Conservation (phyloP, 2,888 invertebrate genomes). For the Stenodera caucasica region DNA sequence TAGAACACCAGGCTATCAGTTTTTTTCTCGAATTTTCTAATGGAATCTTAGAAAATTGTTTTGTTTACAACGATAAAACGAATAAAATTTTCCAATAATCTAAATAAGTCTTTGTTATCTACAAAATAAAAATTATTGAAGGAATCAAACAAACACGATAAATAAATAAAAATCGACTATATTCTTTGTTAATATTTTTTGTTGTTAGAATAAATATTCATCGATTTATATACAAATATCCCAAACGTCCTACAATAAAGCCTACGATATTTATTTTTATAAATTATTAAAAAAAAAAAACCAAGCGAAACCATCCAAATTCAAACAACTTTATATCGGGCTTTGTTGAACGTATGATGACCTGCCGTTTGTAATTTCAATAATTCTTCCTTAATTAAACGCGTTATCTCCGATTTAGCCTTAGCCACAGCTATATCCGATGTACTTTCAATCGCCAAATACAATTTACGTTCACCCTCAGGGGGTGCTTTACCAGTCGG, state of each 20-base stretch:
- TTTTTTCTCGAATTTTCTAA: too few species aligned
- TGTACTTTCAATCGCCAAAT: slow-evolving; percentile 98
- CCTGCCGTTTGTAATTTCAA: slow-evolving; percentile 86
- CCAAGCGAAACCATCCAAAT: neutral
- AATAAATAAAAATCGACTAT: too few species aligned
- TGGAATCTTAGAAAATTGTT: too few species aligned
- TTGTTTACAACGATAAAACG: too few species aligned
- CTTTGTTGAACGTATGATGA: slow-evolving; percentile 86
- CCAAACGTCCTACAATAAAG: neutral
- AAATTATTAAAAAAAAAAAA: neutral
- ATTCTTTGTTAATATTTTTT: too few species aligned
- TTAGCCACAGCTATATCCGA: slow-evolving; percentile 94
- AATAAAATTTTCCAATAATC: too few species aligned
- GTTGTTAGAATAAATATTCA: too few species aligned
- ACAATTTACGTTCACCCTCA: slow-evolving; percentile 93
- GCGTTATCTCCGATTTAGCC: slow-evolving; percentile 95
- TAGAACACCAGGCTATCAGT: too few species aligned
- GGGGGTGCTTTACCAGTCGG: slow-evolving; percentile 86
- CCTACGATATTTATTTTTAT: neutral
- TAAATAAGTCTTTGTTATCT: too few species aligned
- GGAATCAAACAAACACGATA: too few species aligned
- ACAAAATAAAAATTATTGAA: too few species aligned
- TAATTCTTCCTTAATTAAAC: slow-evolving; percentile 97
- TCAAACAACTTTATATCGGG: slow-evolving; percentile 90
- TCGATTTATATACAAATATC: too few species aligned